phyloP scores from a whole-genome alignment of 53 echinoderm and acorn worm genomes.

The Holothuria scabra region DNA sequence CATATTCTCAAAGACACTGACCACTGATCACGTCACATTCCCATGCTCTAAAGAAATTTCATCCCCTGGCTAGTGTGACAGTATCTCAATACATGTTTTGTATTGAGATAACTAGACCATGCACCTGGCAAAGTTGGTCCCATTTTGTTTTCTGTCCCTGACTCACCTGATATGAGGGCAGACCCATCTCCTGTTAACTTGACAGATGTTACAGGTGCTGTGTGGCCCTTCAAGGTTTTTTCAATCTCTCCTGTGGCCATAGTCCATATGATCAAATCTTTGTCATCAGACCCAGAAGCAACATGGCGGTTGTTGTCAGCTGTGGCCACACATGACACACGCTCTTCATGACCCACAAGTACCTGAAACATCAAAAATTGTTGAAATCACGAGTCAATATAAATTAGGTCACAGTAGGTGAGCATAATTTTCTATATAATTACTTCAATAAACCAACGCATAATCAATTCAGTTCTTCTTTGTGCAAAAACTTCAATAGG shows the following conservation, averaged over 20 bases:
- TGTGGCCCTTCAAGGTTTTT: conserved; percentile 90
- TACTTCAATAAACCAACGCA: too few species aligned
- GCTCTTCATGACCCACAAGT: conserved; percentile 91
- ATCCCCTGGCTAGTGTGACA: too few species aligned
- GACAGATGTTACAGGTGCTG: conserved; percentile 79
- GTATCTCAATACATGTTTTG: too few species aligned
- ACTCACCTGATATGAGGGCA: conserved; percentile 66
- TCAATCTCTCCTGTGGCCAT: conserved; percentile 96
- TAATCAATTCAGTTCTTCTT: too few species aligned
- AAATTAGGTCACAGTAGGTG: neutral
- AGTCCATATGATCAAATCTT: conserved; percentile 94
- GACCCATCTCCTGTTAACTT: conserved; percentile 97
- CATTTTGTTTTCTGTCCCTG: too few species aligned
- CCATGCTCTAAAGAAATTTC: too few species aligned
- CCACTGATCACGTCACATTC: too few species aligned
- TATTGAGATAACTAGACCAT: too few species aligned
- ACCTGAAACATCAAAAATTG: conserved; percentile 75
- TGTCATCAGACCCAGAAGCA: conserved; percentile 91
- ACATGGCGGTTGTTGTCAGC: conserved; percentile 98
- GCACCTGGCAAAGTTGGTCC: too few species aligned
- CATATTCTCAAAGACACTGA: too few species aligned
- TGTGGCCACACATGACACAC: conserved; percentile 82
- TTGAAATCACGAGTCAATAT: conserved; percentile 7
- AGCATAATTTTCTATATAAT: neutral
- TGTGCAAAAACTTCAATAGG: too few species aligned